Evolutionary conservation across 1,140 invertebrate species (phyloP).

Genomic region (Lepeophtheirus salmonis): DNA sequence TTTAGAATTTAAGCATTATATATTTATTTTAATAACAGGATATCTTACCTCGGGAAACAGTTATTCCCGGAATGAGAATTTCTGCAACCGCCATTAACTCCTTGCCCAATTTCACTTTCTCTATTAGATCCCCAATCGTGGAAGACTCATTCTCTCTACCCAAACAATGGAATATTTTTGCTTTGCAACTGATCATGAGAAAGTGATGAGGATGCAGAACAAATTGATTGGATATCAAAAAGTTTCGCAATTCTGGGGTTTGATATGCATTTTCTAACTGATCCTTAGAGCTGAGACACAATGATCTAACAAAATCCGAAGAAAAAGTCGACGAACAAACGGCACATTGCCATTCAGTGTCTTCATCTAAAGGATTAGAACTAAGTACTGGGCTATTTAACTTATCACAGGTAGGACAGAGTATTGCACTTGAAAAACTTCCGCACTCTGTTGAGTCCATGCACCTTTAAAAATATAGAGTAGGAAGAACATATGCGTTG

Average conservation of each 20-base stretch:
- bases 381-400: not conserved
- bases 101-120: not conserved
- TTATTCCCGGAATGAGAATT: not conserved
- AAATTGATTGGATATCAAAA: not conserved
- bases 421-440: conserved; percentile 2
- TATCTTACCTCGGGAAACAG: not conserved
- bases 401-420: not conserved
- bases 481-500: too few relatives aligned
- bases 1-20: not conserved
- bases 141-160: not conserved
- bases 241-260: not conserved
- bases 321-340: not conserved
- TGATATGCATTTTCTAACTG: not conserved
- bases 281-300: not conserved
- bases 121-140: not conserved
- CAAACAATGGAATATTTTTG: not conserved
- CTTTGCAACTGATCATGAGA: conserved; percentile 1
- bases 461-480: conserved; percentile 1
- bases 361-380: not conserved
- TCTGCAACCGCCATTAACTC: not conserved
- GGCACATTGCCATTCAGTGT: not conserved
- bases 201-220: conserved; percentile 5
- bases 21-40: not conserved
- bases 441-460: conserved; percentile 4
- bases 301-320: not conserved